A percentile compares a stretch with the other conserved stretches of the same genome.
Evolutionary conservation across 2,888 invertebrate genomes (phyloP).

Genomic region (Phaonia tiefii): DNA sequence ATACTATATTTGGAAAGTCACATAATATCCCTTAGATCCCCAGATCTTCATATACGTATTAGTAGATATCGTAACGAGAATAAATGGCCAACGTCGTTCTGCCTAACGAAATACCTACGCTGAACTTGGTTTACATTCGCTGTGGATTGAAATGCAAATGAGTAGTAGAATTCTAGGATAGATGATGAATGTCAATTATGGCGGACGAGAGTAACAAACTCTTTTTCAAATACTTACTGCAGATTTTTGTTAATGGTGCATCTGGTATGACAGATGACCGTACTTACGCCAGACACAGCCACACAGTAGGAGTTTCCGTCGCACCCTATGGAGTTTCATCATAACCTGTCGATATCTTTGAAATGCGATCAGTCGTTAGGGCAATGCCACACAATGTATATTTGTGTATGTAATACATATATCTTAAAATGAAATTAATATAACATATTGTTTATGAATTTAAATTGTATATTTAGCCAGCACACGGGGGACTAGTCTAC

Average conservation of each 20-base stretch:
- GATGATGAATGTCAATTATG: no score
- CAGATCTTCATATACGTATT: no score
- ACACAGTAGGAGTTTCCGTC: conserved; percentile 4
- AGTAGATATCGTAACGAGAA: no score
- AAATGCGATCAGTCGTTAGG: conserved; percentile 17
- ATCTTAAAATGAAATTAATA: conserved; percentile 25
- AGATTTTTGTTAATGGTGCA: neutral
- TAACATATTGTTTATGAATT: conserved; percentile 13
- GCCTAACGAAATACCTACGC: no score
- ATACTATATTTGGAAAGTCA: no score
- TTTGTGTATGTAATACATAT: conserved; percentile 5
- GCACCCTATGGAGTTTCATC: neutral
- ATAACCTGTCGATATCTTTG: conserved; percentile 24
- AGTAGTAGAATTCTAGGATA: no score
- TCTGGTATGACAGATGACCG: neutral
- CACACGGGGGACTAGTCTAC: conserved; percentile 16
- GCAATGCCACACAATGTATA: conserved; percentile 20
- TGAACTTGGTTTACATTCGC: no score
- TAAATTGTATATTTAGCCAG: conserved; percentile 14
- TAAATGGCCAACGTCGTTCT: no score
- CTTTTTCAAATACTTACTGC: no score
- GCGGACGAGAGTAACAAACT: no score
- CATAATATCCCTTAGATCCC: no score
- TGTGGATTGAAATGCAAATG: no score
- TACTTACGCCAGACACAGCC: neutral